phyloP scores from a whole-genome alignment of 2,113 vertebrate genomes.

The Saccopteryx bilineata region DNA sequence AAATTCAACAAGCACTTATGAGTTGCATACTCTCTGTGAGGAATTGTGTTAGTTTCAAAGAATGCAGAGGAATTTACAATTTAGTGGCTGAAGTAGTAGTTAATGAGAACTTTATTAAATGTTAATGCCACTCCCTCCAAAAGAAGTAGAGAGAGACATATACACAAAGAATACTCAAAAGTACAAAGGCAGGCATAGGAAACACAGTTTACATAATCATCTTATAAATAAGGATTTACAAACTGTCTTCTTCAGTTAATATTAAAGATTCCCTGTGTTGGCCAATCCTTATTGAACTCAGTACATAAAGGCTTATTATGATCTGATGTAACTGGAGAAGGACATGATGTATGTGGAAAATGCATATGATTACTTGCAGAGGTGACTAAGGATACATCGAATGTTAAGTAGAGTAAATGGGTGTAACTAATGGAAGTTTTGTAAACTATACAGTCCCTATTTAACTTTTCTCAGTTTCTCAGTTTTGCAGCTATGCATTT shows the following conservation, averaged over 20 bases:
- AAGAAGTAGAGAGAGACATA: not conserved
- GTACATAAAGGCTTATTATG: not conserved
- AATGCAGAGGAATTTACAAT: slow-evolving; percentile 47
- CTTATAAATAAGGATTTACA: slow-evolving; percentile 47
- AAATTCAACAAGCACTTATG: not conserved
- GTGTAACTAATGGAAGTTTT: not conserved
- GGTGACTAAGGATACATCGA: not conserved
- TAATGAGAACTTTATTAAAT: slow-evolving; percentile 17
- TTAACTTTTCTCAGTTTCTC: not conserved
- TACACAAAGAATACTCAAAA: not conserved
- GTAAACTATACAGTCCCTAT: not conserved
- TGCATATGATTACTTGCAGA: not conserved
- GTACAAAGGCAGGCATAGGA: not conserved
- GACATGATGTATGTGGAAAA: not conserved
- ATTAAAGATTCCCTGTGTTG: not conserved
- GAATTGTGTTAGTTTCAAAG: not conserved
- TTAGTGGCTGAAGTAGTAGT: slow-evolving; percentile 46
- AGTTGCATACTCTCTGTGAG: not conserved
- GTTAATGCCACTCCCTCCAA: not conserved
- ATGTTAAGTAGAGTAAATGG: not conserved
- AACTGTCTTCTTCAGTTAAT: slow-evolving; percentile 14
- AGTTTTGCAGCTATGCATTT: not conserved
- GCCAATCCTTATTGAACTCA: slow-evolving; percentile 23
- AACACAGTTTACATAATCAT: slow-evolving; percentile 1
- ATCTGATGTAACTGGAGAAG: not conserved